Conservation (phyloP, 2,797 vertebrate genomes). For the Phoeniculus purpureus region DNA sequence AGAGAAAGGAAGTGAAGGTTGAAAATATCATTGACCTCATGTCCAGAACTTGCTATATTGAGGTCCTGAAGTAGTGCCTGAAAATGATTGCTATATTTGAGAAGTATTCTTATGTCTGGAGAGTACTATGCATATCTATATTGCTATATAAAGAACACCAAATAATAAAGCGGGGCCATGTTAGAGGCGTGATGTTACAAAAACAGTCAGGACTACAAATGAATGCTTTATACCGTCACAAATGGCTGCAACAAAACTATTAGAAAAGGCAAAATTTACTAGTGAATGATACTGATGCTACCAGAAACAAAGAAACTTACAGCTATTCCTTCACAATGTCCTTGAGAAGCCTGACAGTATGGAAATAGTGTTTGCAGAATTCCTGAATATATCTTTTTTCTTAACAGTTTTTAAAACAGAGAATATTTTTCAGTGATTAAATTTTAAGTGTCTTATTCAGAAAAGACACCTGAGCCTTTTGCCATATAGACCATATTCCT, state of each 20-base stretch:
- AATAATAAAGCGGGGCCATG: constrained; percentile 6
- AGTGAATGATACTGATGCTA: not conserved
- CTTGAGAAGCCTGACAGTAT: not conserved
- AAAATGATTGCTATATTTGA: constrained; percentile 5
- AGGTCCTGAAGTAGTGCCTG: not conserved
- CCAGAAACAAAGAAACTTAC: not conserved
- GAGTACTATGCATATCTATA: not conserved
- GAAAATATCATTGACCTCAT: constrained; percentile 33
- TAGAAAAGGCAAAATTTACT: not conserved
- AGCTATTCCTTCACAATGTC: not conserved
- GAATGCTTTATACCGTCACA: not conserved
- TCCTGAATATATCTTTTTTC: not conserved
- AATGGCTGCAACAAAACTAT: not conserved
- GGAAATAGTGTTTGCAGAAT: not conserved
- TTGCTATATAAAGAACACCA: not conserved
- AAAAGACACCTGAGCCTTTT: not conserved
- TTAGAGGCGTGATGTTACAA: constrained; percentile 3
- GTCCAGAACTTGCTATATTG: not conserved
- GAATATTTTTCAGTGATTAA: not conserved
- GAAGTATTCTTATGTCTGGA: not conserved
- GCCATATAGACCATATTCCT: not conserved
- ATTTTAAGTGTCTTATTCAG: not conserved
- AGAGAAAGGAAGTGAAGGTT: not conserved
- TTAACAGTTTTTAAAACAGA: not conserved
- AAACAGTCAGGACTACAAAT: not conserved